phyloP scores from a whole-genome alignment of 2,797 vertebrate species.

The Anguilla megastoma region DNA sequence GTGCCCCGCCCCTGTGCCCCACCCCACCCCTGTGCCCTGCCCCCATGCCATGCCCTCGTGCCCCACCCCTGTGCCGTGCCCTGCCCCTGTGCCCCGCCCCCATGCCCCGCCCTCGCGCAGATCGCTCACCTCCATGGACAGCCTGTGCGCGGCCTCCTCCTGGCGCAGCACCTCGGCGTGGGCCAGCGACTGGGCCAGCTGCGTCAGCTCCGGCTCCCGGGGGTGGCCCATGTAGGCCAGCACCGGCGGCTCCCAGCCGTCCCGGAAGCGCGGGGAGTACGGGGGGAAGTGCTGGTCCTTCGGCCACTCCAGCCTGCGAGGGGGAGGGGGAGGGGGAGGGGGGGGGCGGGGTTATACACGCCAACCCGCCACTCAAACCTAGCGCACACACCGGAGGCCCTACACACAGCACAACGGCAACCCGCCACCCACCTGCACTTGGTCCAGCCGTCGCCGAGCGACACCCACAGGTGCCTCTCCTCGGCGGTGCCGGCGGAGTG shows the following conservation, averaged over 20 bases:
- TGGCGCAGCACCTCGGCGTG: constrained; percentile 71
- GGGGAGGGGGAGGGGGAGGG: no score
- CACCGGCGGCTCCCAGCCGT: constrained; percentile 88
- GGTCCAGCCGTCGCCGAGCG: constrained; percentile 87
- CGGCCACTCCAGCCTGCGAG: constrained; percentile 86
- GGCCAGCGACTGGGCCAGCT: constrained; percentile 74
- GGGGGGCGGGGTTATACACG: neutral
- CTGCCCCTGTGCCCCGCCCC: constrained; percentile 50
- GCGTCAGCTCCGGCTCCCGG: constrained; percentile 77
- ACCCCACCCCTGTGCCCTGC: constrained; percentile 37
- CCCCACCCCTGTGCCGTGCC: constrained; percentile 36
- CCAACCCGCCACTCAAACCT: no score
- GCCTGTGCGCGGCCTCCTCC: constrained; percentile 68
- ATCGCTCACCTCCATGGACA: constrained; percentile 71
- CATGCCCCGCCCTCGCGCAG: constrained; percentile 5
- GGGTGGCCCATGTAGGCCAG: constrained; percentile 62
- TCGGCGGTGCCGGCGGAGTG: constrained; percentile 74
- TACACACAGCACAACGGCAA: neutral
- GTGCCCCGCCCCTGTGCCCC: constrained; percentile 56
- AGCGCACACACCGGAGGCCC: neutral
- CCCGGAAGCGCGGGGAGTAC: constrained; percentile 81
- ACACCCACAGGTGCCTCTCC: constrained; percentile 88
- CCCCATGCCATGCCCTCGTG: constrained; percentile 59
- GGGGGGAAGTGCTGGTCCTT: constrained; percentile 88
- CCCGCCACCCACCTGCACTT: constrained; percentile 81